phyloP scores from a whole-genome alignment of 1,140 invertebrate genomes.

The Bombus haemorrhoidalis region DNA sequence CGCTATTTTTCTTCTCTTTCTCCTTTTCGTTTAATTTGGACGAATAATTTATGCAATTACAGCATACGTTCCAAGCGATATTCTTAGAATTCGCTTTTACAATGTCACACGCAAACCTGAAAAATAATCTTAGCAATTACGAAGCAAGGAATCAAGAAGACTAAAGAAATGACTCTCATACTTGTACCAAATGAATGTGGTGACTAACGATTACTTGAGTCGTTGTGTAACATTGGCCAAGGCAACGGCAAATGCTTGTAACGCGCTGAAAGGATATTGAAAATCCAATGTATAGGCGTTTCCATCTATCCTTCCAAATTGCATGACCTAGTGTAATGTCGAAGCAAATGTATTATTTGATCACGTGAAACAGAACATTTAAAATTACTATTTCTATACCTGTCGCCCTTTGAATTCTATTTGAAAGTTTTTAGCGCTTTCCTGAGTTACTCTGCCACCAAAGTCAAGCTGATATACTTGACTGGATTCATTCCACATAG shows the following conservation, averaged over 20 bases:
- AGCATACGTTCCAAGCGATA: not conserved
- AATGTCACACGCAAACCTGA: constrained; percentile 42
- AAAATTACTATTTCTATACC: constrained; percentile 82
- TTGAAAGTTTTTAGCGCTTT: constrained; percentile 99
- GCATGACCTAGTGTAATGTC: constrained; percentile 92
- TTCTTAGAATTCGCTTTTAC: constrained; percentile 55
- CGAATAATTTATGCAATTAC: constrained; percentile 41
- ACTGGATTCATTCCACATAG: constrained; percentile 99
- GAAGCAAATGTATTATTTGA: constrained; percentile 1
- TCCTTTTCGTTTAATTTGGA: constrained; percentile 27
- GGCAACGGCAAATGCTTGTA: constrained; percentile 99
- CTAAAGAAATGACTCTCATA: constrained; percentile 33
- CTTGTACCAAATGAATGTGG: constrained; percentile 68
- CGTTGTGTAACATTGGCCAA: constrained; percentile 99
- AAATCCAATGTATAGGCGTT: constrained; percentile 99
- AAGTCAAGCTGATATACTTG: constrained; percentile 99
- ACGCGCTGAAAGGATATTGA: constrained; percentile 98
- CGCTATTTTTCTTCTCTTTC: not conserved
- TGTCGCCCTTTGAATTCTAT: constrained; percentile 99
- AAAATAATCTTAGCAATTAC: not conserved
- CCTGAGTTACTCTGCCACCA: constrained; percentile 99
- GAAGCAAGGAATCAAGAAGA: not conserved
- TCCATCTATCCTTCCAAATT: constrained; percentile 99
- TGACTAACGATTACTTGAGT: constrained; percentile 90
- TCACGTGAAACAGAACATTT: not conserved